Conservation (phyloP, 1,140 invertebrate genomes). For the Conopomorpha cramerella region DNA sequence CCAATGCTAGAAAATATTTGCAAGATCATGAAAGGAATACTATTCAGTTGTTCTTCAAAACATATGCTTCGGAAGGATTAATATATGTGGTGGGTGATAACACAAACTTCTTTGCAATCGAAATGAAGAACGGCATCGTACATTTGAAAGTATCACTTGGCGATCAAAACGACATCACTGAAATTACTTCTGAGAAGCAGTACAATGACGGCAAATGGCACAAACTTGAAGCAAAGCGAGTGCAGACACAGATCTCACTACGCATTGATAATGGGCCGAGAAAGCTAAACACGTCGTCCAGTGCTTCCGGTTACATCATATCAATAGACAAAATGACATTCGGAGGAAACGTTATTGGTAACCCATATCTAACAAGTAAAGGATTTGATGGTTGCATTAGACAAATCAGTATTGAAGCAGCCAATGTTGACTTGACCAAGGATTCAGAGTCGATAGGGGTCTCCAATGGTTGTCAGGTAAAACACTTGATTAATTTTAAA, state of each 20-base stretch:
- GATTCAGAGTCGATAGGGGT: conserved; percentile 81
- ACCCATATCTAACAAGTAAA: conserved; percentile 66
- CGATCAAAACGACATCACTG: conserved; percentile 52
- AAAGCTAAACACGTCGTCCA: too few relatives aligned
- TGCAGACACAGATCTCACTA: conserved; percentile 68
- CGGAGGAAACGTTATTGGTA: conserved; percentile 81
- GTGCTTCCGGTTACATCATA: conserved; percentile 31
- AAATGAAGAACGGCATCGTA: conserved; percentile 78
- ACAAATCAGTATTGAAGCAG: conserved; percentile 75
- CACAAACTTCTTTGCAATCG: conserved; percentile 80
- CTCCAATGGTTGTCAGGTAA: conserved; percentile 84
- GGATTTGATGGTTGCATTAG: conserved; percentile 95
- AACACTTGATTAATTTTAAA: too few relatives aligned
- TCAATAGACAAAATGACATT: conserved; percentile 76
- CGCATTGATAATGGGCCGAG: conserved; percentile 69
- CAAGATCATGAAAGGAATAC: conserved; percentile 35
- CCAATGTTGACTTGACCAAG: conserved; percentile 77
- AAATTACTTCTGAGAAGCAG: conserved; percentile 60
- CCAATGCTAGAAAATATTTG: conserved; percentile 27
- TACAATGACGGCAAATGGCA: conserved; percentile 90
- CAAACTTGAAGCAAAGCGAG: conserved; percentile 71
- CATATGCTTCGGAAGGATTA: conserved; percentile 82
- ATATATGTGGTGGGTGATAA: conserved; percentile 82
- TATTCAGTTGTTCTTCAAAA: conserved; percentile 74
- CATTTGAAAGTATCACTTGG: conserved; percentile 63